These are phyloP conservation scores for Erynnis tages DNA, from an alignment of 2,888 invertebrate species.

Conservation along the genomic window DNA sequence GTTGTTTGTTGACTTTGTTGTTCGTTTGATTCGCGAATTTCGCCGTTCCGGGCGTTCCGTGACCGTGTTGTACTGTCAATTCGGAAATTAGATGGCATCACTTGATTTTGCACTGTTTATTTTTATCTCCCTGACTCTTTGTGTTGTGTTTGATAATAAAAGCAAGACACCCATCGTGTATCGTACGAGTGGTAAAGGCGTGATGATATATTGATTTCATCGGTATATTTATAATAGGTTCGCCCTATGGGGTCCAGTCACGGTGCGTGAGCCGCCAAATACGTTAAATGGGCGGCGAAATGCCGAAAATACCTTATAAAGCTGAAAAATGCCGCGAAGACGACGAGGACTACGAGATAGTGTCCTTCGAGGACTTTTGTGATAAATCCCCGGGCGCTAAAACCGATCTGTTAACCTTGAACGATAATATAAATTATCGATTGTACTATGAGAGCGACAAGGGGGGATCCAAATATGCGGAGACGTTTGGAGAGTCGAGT, in stretches of 20 bases:
- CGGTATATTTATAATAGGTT: neutral
- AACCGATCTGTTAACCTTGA: conserved; percentile 79
- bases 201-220: conserved; percentile 8
- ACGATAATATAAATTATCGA: conserved; percentile 77
- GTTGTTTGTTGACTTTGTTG: too few species aligned
- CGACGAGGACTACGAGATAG: conserved; percentile 75
- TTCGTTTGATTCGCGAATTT: neutral
- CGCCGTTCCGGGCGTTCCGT: neutral
- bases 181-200: neutral
- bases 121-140: conserved; percentile 12
- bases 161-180: neutral
- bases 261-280: conserved; percentile 5
- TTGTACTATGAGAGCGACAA: conserved; percentile 71
- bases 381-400: conserved; percentile 77
- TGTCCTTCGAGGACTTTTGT: conserved; percentile 83
- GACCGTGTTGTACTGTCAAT: too few species aligned
- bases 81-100: neutral
- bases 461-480: conserved; percentile 48
- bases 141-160: conserved; percentile 1
- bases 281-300: conserved; percentile 35
- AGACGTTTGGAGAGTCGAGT: conserved; percentile 55
- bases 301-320: conserved; percentile 76
- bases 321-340: conserved; percentile 62
- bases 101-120: conserved; percentile 6
- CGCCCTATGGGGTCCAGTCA: conserved; percentile 12